Evolutionary conservation across 2,113 vertebrate species (phyloP).

Genomic region (Salminus brasiliensis): DNA sequence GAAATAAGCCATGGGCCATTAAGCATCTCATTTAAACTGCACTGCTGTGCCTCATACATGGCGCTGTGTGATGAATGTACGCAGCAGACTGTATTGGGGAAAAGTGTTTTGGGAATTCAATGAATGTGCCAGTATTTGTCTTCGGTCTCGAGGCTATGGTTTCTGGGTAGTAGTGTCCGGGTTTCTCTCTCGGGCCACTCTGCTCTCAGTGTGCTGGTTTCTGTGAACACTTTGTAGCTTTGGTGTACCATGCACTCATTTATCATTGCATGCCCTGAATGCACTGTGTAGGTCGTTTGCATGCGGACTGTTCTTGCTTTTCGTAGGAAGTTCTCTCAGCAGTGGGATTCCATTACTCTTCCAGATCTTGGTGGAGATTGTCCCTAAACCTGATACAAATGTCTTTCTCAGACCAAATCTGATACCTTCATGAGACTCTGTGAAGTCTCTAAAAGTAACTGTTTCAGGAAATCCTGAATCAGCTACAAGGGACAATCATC

Average conservation of each 20-base stretch:
- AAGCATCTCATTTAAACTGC: background rate
- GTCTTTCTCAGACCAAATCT: background rate
- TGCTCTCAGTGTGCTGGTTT: background rate
- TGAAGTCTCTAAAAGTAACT: background rate
- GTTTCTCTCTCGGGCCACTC: background rate
- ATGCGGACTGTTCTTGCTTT: background rate
- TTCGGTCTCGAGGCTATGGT: slow-evolving; percentile 1
- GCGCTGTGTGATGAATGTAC: background rate
- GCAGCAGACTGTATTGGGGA: background rate
- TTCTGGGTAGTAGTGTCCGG: slow-evolving; percentile 37
- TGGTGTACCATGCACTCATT: background rate
- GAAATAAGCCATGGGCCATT: background rate
- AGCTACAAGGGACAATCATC: background rate
- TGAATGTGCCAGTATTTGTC: background rate
- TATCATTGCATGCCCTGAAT: slow-evolving; percentile 6
- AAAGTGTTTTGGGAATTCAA: background rate
- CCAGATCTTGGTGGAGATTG: background rate
- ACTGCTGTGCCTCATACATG: no score
- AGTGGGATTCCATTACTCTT: background rate
- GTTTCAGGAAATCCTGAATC: no score
- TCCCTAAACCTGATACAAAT: background rate
- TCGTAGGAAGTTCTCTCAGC: background rate
- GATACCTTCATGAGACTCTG: background rate
- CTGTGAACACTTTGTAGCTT: slow-evolving; percentile 8
- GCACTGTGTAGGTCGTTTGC: slow-evolving; percentile 11